A percentile compares a stretch with the other conserved stretches of the same genome.
phyloP scores from a whole-genome alignment of 1,140 invertebrate species.

The Myzus persicae region DNA sequence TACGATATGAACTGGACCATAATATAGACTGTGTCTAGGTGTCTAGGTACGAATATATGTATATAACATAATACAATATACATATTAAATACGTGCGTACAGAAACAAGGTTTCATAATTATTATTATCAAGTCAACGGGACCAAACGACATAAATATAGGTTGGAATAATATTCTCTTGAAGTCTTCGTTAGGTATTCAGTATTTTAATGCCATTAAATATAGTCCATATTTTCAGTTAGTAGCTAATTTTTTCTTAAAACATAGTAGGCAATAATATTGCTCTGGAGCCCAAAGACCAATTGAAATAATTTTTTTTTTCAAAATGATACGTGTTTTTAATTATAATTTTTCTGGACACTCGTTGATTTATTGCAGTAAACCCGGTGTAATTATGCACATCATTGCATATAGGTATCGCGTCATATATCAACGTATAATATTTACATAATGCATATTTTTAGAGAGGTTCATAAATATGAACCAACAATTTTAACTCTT shows the following conservation, averaged over 20 bases:
- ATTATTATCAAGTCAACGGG: neutral
- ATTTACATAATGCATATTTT: neutral
- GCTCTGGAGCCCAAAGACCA: neutral
- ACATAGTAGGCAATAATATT: neutral
- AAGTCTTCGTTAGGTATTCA: neutral
- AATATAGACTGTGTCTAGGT: neutral
- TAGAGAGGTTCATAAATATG: neutral
- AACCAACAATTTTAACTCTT: neutral
- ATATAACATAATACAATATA: neutral
- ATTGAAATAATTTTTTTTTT: neutral
- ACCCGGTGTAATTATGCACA: neutral
- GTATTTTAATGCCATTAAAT: neutral
- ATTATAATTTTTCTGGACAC: neutral
- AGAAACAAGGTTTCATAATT: neutral
- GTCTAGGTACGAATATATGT: neutral
- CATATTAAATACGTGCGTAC: neutral
- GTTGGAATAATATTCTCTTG: neutral
- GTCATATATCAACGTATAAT: neutral
- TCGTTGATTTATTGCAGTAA: neutral
- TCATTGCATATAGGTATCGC: too few species aligned
- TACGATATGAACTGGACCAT: neutral
- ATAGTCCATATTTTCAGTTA: neutral
- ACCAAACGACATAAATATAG: neutral
- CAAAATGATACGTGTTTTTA: neutral
- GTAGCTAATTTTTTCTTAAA: too few species aligned